These are phyloP conservation scores for Zeugodacus cucurbitae DNA, from an alignment of 1,140 invertebrate species.

Conservation along the genomic window DNA sequence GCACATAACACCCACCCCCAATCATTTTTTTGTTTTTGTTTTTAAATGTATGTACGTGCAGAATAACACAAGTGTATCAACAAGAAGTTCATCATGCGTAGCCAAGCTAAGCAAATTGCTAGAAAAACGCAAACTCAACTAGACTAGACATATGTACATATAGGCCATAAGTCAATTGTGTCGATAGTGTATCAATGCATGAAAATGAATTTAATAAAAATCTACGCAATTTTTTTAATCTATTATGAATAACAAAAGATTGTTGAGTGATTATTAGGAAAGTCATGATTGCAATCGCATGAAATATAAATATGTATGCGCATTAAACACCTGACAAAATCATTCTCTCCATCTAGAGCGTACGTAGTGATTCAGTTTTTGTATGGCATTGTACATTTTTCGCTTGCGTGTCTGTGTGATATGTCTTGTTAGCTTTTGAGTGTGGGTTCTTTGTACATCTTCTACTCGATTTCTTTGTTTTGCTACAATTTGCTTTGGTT, in stretches of 20 bases:
- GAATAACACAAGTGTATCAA: background rate
- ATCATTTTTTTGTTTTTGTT: too few species aligned
- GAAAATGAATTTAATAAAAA: background rate
- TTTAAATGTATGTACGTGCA: background rate
- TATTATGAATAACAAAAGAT: too few species aligned
- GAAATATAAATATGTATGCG: background rate
- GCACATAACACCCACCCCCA: constrained; percentile 10
- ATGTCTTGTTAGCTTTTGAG: background rate
- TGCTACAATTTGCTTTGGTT: constrained; percentile 11
- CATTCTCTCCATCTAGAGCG: background rate
- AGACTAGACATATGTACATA: background rate
- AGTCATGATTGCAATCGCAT: background rate
- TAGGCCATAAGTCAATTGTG: background rate
- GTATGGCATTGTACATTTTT: background rate
- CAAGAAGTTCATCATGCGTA: constrained; percentile 1
- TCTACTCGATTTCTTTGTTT: constrained; percentile 5
- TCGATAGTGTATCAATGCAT: background rate
- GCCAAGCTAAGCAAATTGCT: background rate
- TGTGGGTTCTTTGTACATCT: constrained; percentile 26
- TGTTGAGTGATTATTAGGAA: background rate
- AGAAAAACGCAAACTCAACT: background rate
- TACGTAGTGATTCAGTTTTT: background rate
- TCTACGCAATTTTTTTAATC: background rate
- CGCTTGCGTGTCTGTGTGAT: background rate
- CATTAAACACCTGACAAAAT: constrained; percentile 24